phyloP scores from a whole-genome alignment of 2,797 vertebrate genomes.

The Scomberomorus guttatus region DNA sequence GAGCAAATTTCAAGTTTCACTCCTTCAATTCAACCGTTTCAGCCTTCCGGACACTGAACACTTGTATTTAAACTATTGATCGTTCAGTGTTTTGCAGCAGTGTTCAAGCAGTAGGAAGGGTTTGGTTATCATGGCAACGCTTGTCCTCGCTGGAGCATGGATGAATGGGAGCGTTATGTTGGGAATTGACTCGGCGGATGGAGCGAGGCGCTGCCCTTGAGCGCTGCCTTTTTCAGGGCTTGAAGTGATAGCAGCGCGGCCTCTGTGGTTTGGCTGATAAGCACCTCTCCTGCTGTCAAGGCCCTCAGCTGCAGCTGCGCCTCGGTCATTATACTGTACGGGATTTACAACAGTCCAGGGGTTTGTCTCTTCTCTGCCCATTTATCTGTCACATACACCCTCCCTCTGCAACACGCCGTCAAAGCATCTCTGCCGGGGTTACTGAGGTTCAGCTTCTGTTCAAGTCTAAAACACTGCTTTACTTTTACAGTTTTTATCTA shows the following conservation, averaged over 20 bases:
- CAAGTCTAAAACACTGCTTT: neutral
- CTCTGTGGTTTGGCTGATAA: conserved; percentile 69
- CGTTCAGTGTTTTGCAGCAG: neutral
- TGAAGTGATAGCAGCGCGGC: conserved; percentile 45
- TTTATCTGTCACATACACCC: conserved; percentile 20
- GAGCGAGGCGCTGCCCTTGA: conserved; percentile 59
- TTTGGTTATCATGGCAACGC: conserved; percentile 32
- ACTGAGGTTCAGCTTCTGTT: conserved; percentile 30
- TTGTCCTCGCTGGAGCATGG: neutral
- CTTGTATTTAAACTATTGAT: conserved; percentile 19
- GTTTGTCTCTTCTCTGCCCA: neutral
- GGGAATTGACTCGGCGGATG: conserved; percentile 1
- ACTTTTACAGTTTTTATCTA: neutral
- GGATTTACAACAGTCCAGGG: conserved; percentile 54
- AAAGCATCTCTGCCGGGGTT: conserved; percentile 9
- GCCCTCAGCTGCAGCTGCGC: conserved; percentile 59
- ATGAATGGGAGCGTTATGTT: conserved; percentile 62
- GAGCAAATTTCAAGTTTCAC: neutral
- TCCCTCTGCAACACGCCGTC: neutral
- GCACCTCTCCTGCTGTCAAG: conserved; percentile 53
- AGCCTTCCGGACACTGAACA: neutral
- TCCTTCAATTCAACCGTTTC: neutral
- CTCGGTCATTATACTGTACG: neutral
- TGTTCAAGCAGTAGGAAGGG: neutral
- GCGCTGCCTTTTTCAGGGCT: conserved; percentile 18